Base-by-base conservation (phyloP, 2,888 invertebrate genomes). In the Neocrepidodera transversa region DNA sequence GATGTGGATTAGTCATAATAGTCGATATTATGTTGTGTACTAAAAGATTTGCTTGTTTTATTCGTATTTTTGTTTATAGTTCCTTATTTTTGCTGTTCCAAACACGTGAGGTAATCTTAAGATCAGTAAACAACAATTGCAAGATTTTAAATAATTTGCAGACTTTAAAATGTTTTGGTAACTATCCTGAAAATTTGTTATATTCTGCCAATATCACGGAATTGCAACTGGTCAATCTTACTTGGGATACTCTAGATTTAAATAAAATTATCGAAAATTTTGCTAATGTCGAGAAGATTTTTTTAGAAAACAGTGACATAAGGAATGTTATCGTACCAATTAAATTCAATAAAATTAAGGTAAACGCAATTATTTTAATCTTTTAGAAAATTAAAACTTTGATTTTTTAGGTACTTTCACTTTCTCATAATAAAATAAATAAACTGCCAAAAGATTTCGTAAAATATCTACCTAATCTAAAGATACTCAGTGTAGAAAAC, bases 401-500 rank as follows among this genome's bases (percentile, higher is more conserved):
- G 5, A 13, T 8, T 8, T 70, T 72, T 47, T 51, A 74, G 73
- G 63, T 66, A 28, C 52, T 74, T 17, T 62, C 66, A 23, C 45
- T 74, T 14, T 65, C 62, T 10, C 57, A 60, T 30, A 53, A 73
- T 23, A 61, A 66, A 53, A 63, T 74, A 16, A 66, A 63, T 28
- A 65, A 59, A 30, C 59, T 74, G 42, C 60, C 63, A 14, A 45
- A 65, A 17, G 61, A 66, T 45, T 69, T 74, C 32, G 54, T 72
- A 2, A 23, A 23, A 7, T 65, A 65, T 47, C 70, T 73, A 26
- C 67, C 69, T 2, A 45, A 65, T 30, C 47, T 74, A 28, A 63
- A 72, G 60, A 57, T 67, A 8, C 47, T 74, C 5, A 67, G 67
- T 43, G 55, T 74, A 35, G 63, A 67, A 38, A 62, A 60, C 8